Percentiles rank a stretch among this genome's conserved stretches.
These are phyloP conservation scores for Alouatta palliata DNA, from an alignment of 2,113 vertebrate genomes.

Conservation along the genomic window DNA sequence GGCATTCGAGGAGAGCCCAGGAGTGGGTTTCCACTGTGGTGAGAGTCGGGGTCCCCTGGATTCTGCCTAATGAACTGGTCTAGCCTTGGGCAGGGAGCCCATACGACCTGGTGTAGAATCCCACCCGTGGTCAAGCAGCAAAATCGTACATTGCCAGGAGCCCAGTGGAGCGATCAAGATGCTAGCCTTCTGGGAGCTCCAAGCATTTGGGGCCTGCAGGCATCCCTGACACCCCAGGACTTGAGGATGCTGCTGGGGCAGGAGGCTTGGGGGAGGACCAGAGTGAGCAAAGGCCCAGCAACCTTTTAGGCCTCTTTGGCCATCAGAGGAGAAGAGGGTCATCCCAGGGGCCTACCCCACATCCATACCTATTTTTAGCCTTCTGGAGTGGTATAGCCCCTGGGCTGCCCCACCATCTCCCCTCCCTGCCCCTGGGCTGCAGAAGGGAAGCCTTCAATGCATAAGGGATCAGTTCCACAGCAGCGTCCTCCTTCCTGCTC, in stretches of 20 bases:
- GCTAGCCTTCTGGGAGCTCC: neutral
- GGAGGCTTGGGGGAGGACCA: accelerated
- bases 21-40: neutral
- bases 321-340: neutral
- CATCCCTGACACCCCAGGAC: too few species aligned
- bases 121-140: neutral
- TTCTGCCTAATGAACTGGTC: neutral
- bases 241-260: neutral
- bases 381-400: neutral
- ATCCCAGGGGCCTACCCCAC: accelerated
- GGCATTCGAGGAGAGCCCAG: accelerated
- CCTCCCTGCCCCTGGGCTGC: neutral
- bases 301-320: neutral
- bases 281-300: neutral
- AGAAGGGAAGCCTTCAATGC: neutral
- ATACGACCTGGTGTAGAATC: neutral
- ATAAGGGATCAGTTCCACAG: neutral
- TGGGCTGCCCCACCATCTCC: too few species aligned
- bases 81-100: neutral
- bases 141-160: neutral
- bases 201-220: neutral
- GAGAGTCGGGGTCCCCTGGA: neutral
- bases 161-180: neutral
- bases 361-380: neutral
- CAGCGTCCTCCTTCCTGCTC: neutral